Percentiles rank a stretch among this genome's conserved stretches.
phyloP scores from a whole-genome alignment of 2,113 vertebrate species.

The Trematocara unimaculatum region DNA sequence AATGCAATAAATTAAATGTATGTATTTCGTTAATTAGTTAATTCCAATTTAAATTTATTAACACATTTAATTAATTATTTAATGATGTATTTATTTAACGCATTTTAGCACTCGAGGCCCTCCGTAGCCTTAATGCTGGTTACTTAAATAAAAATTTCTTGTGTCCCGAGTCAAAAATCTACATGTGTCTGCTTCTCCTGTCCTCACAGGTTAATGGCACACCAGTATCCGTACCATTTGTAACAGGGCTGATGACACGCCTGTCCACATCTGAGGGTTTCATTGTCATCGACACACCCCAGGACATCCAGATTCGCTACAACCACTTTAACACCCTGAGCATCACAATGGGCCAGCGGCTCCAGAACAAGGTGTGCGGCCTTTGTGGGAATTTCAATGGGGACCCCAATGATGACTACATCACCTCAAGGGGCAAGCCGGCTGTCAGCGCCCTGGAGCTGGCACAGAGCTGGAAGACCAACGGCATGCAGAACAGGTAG shows the following conservation, averaged over 20 bases:
- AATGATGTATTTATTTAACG: not conserved
- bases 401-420: slow-evolving; percentile 87
- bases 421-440: slow-evolving; percentile 87
- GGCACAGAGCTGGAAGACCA: slow-evolving; percentile 98
- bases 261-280: slow-evolving; percentile 94
- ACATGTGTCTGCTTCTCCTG: not conserved
- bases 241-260: slow-evolving; percentile 90
- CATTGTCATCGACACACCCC: slow-evolving; percentile 90
- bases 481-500: slow-evolving; percentile 98
- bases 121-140: not conserved
- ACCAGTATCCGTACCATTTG: slow-evolving; percentile 86
- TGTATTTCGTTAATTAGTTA: not conserved
- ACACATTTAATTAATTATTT: not conserved
- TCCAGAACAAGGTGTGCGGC: slow-evolving; percentile 98
- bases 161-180: not conserved
- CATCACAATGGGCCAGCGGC: slow-evolving; percentile 86
- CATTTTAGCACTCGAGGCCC: not conserved
- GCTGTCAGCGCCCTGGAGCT: slow-evolving; percentile 88
- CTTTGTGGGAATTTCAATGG: slow-evolving; percentile 98
- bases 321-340: slow-evolving; percentile 93
- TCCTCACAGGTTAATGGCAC: slow-evolving; percentile 88
- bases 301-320: slow-evolving; percentile 92
- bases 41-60: not conserved
- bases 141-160: not conserved
- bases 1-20: not conserved